Evolutionary conservation across 1,140 invertebrate genomes (phyloP), one percentile per base, ranked within the genome.

Genomic region (Zaprionus ghesquierei): DNA sequence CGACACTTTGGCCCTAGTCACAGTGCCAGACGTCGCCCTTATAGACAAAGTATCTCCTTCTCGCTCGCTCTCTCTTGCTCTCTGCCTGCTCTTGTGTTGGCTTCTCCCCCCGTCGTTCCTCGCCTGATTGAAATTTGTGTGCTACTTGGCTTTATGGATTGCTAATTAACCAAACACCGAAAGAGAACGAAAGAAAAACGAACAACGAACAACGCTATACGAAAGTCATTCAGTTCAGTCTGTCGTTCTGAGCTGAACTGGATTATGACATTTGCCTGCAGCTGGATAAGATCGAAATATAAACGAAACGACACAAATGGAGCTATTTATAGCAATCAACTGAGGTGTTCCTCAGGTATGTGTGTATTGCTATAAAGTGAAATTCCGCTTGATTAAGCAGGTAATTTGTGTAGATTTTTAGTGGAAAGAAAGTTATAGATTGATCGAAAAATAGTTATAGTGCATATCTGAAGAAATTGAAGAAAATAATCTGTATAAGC

Each of bases 61-160:
- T 38, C 20, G 3, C 22, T 49, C 18, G 1, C 18, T 13, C 18
- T 5, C 44, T 46, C 44, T 46, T 20, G 8, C 5, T 25, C 46
- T 51, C 49, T n/a, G 20, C 25, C 20, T 27, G 12, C 2, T n/a
- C 20, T 50, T 50, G 10, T 50, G 4, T 50, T 10, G 18, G 13
- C 6, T 49, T 49, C 13, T 41, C 38, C 4, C 49, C 49, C 31
- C 54, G 9, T 15, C 35, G 59, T 54, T 50, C 71, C 55, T 23
- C 5, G 65, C 50, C 71, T 82, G 81, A 87, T 86, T 86, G 71
- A 75, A 86, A 87, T 86, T 86, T 86, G 82, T 86, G 82, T 69
- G 81, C 79, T 82, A 73, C 79, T 86, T 76, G 82, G 75, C 79
- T 81, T 86, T 81, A 86, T 87, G 82, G 78, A 50, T 71, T 68